Percentiles rank a stretch among this genome's conserved stretches.
Evolutionary conservation across 2,113 vertebrate genomes (phyloP).

Genomic region (Danio rerio): GRCz12tu NC_133179.1:8888501-8889000

Average conservation of each 20-base stretch:
- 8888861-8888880: too few relatives aligned
- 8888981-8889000: too few relatives aligned
- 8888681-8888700: neutral
- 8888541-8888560: neutral
- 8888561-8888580: rapidly evolving
- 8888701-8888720: neutral
- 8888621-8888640: neutral
- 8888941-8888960: too few relatives aligned
- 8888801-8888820: too few relatives aligned
- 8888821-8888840: too few relatives aligned
- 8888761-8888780: too few relatives aligned
- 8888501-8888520: neutral
- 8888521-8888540: neutral
- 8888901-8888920: neutral
- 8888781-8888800: too few relatives aligned
- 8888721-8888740: neutral
- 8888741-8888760: too few relatives aligned
- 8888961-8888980: too few relatives aligned
- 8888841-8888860: too few relatives aligned
- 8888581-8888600: neutral
- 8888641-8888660: neutral
- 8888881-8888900: too few relatives aligned
- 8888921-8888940: neutral
- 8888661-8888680: neutral
- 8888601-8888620: neutral